Evolutionary conservation across 2,888 invertebrate species (phyloP).

Genomic region (Ectemnius continuus): DNA sequence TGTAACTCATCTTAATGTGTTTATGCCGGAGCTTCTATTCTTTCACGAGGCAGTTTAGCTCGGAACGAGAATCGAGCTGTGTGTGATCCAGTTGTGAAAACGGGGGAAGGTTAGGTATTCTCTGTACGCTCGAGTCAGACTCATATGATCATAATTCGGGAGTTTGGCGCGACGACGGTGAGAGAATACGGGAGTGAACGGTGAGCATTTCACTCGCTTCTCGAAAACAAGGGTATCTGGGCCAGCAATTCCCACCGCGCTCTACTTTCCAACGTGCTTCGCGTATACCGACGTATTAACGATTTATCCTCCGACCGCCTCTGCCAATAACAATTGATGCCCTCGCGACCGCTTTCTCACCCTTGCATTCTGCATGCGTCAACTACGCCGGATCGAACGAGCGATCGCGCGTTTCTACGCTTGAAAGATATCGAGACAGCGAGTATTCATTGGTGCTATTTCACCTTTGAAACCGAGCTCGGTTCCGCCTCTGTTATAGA

Average conservation of each 20-base stretch:
- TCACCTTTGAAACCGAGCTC: neutral
- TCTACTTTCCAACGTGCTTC: conserved; percentile 42
- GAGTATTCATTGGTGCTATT: neutral
- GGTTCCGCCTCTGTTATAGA: no score
- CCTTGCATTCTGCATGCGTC: conserved; percentile 12
- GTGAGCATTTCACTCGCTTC: neutral
- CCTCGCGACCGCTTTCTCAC: conserved; percentile 16
- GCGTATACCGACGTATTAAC: conserved; percentile 52
- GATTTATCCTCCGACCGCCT: conserved; percentile 54
- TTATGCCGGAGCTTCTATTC: neutral
- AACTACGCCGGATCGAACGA: neutral
- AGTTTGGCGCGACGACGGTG: neutral
- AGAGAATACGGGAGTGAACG: neutral
- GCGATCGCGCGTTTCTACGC: neutral
- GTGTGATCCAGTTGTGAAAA: neutral
- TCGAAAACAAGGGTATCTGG: conserved; percentile 44
- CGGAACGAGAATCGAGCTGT: neutral
- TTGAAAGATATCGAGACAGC: neutral
- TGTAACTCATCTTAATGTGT: no score
- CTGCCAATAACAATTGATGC: conserved; percentile 57
- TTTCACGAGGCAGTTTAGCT: neutral
- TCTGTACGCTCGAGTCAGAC: neutral
- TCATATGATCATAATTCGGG: neutral
- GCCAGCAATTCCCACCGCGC: conserved; percentile 41
- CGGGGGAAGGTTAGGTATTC: neutral